Evolutionary conservation across 2,113 vertebrate genomes (phyloP).

Genomic region (Ptilorrhoa leucosticta): DNA sequence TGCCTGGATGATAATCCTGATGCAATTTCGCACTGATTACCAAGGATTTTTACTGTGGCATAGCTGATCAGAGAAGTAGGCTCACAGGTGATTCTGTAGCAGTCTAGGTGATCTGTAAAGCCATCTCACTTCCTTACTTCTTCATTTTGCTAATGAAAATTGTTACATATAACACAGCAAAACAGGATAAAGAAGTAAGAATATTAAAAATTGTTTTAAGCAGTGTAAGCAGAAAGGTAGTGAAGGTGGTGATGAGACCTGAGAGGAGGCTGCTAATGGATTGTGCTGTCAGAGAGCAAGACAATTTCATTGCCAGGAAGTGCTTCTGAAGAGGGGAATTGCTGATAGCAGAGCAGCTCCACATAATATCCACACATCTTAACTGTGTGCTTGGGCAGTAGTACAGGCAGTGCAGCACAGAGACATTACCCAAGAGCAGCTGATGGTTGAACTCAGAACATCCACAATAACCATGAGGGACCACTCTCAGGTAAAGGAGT

Average conservation of each 20-base stretch:
- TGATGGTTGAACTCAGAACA: background rate
- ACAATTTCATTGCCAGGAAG: background rate
- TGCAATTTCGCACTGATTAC: background rate
- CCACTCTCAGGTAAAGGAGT: background rate
- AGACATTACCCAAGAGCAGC: background rate
- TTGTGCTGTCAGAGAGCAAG: background rate
- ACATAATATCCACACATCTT: background rate
- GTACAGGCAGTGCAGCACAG: accelerated
- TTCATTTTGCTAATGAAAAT: background rate
- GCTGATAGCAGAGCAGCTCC: background rate
- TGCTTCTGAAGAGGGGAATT: background rate
- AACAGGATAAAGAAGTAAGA: background rate
- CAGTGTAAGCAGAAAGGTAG: background rate
- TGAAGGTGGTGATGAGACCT: background rate
- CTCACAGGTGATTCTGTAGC: background rate
- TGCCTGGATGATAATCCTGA: background rate
- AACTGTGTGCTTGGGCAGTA: background rate
- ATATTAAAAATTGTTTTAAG: background rate
- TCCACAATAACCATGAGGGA: background rate
- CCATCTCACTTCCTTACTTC: background rate
- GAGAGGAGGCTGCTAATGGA: background rate
- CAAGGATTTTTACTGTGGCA: background rate
- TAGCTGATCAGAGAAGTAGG: background rate
- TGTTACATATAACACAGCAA: background rate
- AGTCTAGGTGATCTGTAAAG: background rate